These are phyloP conservation scores for Phyllotis vaccarum DNA, from an alignment of 2,797 vertebrate species.

Conservation along the genomic window DNA sequence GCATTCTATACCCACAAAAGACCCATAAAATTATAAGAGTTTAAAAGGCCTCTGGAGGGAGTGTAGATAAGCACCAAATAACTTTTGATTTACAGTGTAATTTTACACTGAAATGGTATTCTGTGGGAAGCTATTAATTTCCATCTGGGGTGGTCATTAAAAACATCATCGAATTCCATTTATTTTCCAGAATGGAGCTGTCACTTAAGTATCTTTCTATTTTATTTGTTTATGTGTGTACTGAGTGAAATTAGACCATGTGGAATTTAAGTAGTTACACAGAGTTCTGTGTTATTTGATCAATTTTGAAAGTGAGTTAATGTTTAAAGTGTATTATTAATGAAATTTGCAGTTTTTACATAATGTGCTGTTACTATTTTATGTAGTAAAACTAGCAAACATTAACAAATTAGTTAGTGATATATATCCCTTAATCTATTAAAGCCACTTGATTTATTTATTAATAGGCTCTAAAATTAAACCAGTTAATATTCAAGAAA, in stretches of 20 bases:
- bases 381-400: neutral
- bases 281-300: conserved; percentile 44
- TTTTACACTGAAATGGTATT: conserved; percentile 53
- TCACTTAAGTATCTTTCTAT: conserved; percentile 45
- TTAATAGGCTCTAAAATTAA: neutral
- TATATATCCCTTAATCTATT: neutral
- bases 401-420: neutral
- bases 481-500: neutral
- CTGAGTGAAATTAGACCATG: conserved; percentile 23
- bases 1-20: conserved; percentile 41
- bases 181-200: conserved; percentile 1
- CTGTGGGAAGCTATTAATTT: conserved; percentile 67
- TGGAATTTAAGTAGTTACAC: conserved; percentile 44
- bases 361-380: neutral
- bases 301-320: conserved; percentile 3
- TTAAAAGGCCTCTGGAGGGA: conserved; percentile 47
- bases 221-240: neutral
- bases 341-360: neutral
- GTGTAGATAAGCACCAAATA: conserved; percentile 54
- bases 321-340: conserved; percentile 9
- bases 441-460: neutral
- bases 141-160: conserved; percentile 46
- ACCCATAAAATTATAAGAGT: conserved; percentile 54
- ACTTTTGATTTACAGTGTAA: conserved; percentile 48
- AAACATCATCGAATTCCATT: conserved; percentile 43